These are phyloP conservation scores for Hippolais icterina DNA, from an alignment of 2,113 vertebrate genomes.

Conservation along the genomic window DNA sequence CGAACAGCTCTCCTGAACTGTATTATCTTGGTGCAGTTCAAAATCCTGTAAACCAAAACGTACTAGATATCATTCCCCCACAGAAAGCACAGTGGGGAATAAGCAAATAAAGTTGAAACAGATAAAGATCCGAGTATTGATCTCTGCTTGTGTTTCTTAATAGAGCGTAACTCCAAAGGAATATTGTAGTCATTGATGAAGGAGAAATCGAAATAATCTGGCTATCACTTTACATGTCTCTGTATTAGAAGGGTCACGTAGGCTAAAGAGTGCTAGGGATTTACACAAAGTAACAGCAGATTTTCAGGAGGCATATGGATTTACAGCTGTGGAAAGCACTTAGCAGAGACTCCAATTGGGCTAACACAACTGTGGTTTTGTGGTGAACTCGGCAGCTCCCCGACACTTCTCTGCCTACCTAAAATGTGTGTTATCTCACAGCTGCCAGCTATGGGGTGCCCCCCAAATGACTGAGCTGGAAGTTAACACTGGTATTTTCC, in stretches of 20 bases:
- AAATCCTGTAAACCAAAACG: neutral
- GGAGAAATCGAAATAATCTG: slow-evolving; percentile 58
- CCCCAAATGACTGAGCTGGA: neutral
- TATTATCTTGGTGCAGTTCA: neutral
- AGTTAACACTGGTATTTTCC: neutral
- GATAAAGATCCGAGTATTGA: slow-evolving; percentile 72
- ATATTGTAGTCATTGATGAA: slow-evolving; percentile 60
- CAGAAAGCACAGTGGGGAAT: slow-evolving; percentile 47
- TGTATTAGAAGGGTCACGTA: slow-evolving; percentile 41
- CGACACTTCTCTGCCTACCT: fast-evolving
- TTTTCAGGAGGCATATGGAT: neutral
- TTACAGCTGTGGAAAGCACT: neutral
- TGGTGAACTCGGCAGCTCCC: neutral
- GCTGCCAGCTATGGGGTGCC: neutral
- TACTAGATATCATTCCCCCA: neutral
- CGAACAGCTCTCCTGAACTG: neutral
- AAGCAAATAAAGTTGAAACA: slow-evolving; percentile 59
- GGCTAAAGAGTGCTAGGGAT: slow-evolving; percentile 42
- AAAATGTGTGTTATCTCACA: neutral
- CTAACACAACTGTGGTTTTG: neutral
- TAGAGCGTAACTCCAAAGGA: slow-evolving; percentile 53
- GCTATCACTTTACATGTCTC: slow-evolving; percentile 47
- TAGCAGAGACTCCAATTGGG: neutral
- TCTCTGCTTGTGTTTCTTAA: slow-evolving; percentile 68
- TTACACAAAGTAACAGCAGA: slow-evolving; percentile 23